phyloP scores from a whole-genome alignment of 2,888 invertebrate genomes.

The Pollenia amentaria region DNA sequence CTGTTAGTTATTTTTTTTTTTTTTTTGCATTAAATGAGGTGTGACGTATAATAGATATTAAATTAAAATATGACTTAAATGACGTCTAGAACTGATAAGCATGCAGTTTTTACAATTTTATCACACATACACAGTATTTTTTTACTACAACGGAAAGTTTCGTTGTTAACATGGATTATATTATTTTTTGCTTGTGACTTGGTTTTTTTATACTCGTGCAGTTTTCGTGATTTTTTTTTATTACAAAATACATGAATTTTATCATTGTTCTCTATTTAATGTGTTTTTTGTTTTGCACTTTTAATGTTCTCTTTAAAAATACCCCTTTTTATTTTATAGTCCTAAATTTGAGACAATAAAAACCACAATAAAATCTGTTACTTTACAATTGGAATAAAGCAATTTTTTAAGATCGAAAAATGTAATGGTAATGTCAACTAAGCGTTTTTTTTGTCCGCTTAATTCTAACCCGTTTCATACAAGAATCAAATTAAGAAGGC shows the following conservation, averaged over 20 bases:
- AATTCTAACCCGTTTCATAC: not conserved
- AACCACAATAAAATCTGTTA: conserved; percentile 34
- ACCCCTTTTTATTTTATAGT: conserved; percentile 17
- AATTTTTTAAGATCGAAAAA: conserved; percentile 37
- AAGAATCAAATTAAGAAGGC: not conserved
- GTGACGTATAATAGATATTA: conserved; percentile 43
- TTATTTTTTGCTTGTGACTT: not conserved
- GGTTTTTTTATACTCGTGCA: not conserved
- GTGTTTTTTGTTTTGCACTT: not conserved
- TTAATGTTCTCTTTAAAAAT: not conserved
- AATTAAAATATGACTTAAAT: conserved; percentile 47
- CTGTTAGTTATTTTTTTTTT: no score
- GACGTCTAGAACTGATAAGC: conserved; percentile 62
- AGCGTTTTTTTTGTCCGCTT: conserved; percentile 15
- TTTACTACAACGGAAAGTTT: conserved; percentile 9
- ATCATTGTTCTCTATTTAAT: conserved; percentile 9
- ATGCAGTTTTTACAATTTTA: conserved; percentile 30
- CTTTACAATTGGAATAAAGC: conserved; percentile 49
- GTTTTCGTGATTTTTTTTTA: conserved; percentile 5
- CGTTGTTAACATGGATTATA: not conserved
- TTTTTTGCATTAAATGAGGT: conserved; percentile 25
- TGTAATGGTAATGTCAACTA: conserved; percentile 18
- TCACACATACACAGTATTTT: not conserved
- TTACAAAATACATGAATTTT: not conserved
- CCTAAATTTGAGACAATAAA: conserved; percentile 17